Evolutionary conservation across 2,888 invertebrate species (phyloP), one percentile per base, ranked within the genome.

Genomic region (Tridacna gigas): DNA sequence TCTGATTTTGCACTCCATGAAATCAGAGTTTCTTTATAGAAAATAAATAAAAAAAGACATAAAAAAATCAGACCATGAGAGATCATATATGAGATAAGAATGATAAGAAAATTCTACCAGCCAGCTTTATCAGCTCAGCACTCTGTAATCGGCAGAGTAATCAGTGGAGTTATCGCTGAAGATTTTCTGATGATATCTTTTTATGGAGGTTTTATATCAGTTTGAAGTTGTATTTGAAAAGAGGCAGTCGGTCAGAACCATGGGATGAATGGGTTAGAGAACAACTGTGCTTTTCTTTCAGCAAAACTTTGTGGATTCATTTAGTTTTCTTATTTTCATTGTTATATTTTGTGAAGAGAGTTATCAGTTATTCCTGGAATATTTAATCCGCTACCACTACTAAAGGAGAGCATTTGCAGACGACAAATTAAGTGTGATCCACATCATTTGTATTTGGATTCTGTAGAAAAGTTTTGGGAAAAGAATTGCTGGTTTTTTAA

Each of bases 191-290:
- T 82, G 77, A 82, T 82, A 85, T 85, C 85, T 85, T 82, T 85
- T 85, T 85, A 85, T 85, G 82, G 85, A 80, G 82, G 74, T 85
- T 82, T 85, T 80, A 85, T 85, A 85, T 82, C 77, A 75, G 79
- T 74, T 82, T 71, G 51, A 82, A 80, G 80, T 63, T 45, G 63
- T n/a, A 25, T 79, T 82, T 82, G 48, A 80, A 82, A 82, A 82
- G 85, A 67, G 37, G 20, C 74, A 69, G 75, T 80, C 69, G 26
- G 3, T 47, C 75, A 67, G 75, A 80, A 80, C 47, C 20, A 22
- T 28, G 25, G 51, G 65, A 77, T 51, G 51, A 26, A 74, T 25
- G 37, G 37, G 15, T 26, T 45, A 13, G 20, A 25, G 69, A 69
- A 69, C 69, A n/a, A 69, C 69, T 69, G 69, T 37, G 37, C 37